Base-by-base conservation (phyloP, 2,113 vertebrate species). In the Crotalus horridus region DNA sequence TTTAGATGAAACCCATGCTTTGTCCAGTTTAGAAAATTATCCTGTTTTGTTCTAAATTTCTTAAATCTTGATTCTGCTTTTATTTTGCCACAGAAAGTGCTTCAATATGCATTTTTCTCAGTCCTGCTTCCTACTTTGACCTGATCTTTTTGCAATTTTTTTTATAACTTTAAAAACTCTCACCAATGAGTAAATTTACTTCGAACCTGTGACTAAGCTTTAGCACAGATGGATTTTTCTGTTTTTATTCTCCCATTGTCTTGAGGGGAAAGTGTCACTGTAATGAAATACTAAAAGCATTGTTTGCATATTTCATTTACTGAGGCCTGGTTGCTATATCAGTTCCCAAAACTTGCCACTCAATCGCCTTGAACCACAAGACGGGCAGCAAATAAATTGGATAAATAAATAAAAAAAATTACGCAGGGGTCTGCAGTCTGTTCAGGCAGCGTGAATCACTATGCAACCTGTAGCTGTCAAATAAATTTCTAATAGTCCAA, bases 1-100 rank as follows among this genome's bases (percentile, higher is more conserved):
- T 56, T 89, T 88, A 39, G 24, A 88, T 53, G 33, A 74, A 69
- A 43, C n/a, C 29, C 51, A 81, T 81, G 33, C 24, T 13, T 12
- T 92, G 51, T 56, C 11, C 5, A 55, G 4, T 92, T 94, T 56
- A 91, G 91, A 93, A 46, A n/a, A 95, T 85, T 74, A 48, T 94
- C 29, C 58, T 94, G 87, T 10, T 12, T 54, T 64, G 3, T 88
- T 64, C 74, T 46, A 39, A 88, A 90, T 91, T 92, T 46, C 23
- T 61, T 46, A 43, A 55, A 90, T 85, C 94, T 88, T 87, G 12
- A 11, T 69, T 87, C 1, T 1, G 11, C 13, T 81, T 23, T 2
- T 11, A 29, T 87, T 56, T 91, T 89, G 69, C 59, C 43, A 48
- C 6, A 33, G 29, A 43, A 53, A 53, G 7, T 23, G 3, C 43